phyloP scores from a whole-genome alignment of 2,113 vertebrate genomes.

The Euleptes europaea region DNA sequence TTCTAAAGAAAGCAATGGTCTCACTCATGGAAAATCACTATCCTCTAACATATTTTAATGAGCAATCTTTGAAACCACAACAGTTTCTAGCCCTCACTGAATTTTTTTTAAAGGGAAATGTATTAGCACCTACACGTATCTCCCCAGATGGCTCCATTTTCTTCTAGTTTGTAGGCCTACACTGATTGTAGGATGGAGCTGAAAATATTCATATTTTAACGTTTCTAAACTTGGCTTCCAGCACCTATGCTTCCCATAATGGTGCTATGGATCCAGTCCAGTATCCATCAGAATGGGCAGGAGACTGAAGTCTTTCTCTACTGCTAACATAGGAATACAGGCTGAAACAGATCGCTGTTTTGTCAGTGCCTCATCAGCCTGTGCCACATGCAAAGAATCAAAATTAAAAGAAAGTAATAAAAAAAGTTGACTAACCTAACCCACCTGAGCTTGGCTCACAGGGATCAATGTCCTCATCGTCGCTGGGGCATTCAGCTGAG shows the following conservation, averaged over 20 bases:
- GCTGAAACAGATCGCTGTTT: background rate
- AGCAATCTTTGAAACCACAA: background rate
- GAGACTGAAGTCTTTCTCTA: background rate
- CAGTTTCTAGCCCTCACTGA: background rate
- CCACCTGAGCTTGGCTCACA: conserved; percentile 99
- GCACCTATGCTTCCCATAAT: background rate
- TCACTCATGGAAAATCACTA: background rate
- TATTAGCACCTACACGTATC: background rate
- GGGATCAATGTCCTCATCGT: conserved; percentile 98
- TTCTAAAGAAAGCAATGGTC: background rate
- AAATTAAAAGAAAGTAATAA: conserved; percentile 86
- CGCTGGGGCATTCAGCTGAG: conserved; percentile 95
- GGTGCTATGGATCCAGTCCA: background rate
- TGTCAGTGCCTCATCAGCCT: background rate
- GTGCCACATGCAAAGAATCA: conserved; percentile 70
- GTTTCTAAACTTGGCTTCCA: background rate
- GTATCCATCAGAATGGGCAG: background rate
- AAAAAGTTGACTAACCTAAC: conserved; percentile 99
- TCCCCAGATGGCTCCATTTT: background rate
- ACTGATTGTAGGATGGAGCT: background rate
- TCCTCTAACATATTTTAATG: background rate
- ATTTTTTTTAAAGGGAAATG: background rate
- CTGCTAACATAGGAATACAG: no score
- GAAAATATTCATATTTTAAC: background rate
- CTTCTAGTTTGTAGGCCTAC: background rate